Conservation (phyloP, 35 echinoderm and acorn worm genomes). For the Ophioderma brevispina region DNA sequence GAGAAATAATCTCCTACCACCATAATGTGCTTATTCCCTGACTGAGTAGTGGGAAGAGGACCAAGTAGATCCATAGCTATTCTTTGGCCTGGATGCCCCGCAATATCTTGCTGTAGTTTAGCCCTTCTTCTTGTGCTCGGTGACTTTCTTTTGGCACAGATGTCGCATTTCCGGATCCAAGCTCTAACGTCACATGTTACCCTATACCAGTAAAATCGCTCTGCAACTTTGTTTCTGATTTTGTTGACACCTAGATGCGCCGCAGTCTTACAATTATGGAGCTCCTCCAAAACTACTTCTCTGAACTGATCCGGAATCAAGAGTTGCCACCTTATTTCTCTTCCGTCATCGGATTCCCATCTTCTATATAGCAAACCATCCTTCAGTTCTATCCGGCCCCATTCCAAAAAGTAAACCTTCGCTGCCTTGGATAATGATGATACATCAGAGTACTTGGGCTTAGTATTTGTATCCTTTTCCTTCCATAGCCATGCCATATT, state of each 20-base stretch:
- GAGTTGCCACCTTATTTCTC: not conserved
- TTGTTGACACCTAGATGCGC: conserved; percentile 51
- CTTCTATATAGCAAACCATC: conserved; percentile 8
- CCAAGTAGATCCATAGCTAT: conserved; percentile 64
- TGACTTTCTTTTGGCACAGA: conserved; percentile 35
- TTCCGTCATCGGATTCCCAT: not conserved
- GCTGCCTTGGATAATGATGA: not conserved
- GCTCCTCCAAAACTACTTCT: conserved; percentile 8
- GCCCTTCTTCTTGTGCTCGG: conserved; percentile 34
- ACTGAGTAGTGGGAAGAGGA: conserved; percentile 4
- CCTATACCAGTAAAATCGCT: conserved; percentile 42
- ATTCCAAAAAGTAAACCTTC: not conserved
- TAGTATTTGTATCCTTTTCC: too few species aligned
- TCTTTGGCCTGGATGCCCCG: conserved; percentile 27
- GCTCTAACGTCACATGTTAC: conserved; percentile 29
- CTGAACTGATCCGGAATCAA: not conserved
- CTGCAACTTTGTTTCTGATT: not conserved
- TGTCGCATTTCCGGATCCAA: conserved; percentile 25
- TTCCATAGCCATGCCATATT: too few species aligned
- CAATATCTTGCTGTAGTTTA: conserved; percentile 8
- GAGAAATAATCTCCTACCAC: conserved; percentile 65
- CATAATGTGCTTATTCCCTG: conserved; percentile 26
- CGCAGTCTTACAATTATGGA: conserved; percentile 18
- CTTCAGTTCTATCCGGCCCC: not conserved
- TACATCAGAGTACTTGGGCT: too few species aligned